Evolutionary conservation across 2,797 vertebrate genomes (phyloP).

Genomic region (Lepilemur septentrionalis): DNA sequence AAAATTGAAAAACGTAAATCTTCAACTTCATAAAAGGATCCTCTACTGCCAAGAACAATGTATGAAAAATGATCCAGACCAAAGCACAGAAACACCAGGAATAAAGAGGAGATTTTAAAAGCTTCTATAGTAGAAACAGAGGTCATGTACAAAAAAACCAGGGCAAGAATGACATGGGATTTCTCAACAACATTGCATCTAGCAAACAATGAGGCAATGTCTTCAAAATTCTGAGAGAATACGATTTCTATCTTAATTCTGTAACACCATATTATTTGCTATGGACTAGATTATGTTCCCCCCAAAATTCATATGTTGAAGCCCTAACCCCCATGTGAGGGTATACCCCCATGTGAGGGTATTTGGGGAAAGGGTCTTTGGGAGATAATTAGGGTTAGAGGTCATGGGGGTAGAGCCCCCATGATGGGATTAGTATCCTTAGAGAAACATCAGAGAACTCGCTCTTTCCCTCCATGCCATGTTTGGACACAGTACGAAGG

Average conservation of each 20-base stretch:
- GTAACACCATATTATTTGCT: neutral
- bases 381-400: neutral
- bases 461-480: neutral
- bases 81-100: neutral
- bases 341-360: neutral
- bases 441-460: neutral
- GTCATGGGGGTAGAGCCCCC: neutral
- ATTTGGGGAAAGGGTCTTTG: neutral
- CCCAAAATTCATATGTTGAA: neutral
- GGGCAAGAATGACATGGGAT: neutral
- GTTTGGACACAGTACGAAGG: neutral
- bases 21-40: neutral
- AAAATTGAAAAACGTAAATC: neutral
- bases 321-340: neutral
- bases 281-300: neutral
- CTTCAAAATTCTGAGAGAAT: neutral
- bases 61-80: neutral
- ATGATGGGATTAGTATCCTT: neutral
- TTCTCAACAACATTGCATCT: neutral
- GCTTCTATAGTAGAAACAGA: neutral
- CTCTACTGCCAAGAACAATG: neutral
- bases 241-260: neutral
- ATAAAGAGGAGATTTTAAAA: conserved; percentile 5
- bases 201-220: neutral
- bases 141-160: neutral